Evolutionary conservation across 2,888 invertebrate species (phyloP), one percentile per base, ranked within the genome.

Genomic region (Linyphia triangularis): DNA sequence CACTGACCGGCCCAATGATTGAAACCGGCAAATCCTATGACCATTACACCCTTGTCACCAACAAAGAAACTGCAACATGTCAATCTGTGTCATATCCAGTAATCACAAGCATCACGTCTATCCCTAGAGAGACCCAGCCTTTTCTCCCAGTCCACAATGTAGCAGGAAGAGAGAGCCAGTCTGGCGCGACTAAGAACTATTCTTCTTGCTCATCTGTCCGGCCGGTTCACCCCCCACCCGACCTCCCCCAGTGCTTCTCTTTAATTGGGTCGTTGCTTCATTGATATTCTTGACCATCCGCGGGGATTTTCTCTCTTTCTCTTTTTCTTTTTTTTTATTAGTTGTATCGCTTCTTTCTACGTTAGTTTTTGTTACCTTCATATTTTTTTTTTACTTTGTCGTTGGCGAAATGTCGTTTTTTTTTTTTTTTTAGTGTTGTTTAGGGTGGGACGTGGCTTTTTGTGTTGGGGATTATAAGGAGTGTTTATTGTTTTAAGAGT

Each of bases 241-340:
- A 75, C 37, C 84, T 63, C 67, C 40, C 33, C 37, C 72, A n/a
- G n/a, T 51, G 63, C 37, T 65, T 40, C 59, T 88, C 82, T 88
- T 88, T 88, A 88, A 88, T 88, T 88, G 88, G 88, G 88, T 88
- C 88, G 88, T 59, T 61, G 33, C 26, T 79, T 88, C 88, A 88
- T 88, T 88, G 77, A 26, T 88, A 88, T 88, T 88, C 88, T 61
- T 69, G 77, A 78, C 86, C 75, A 88, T n/a, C 24, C 67, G 22
- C 85, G 59, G 75, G n/a, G n/a, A 28, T 73, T 51, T 75, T 83
- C 65, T 82, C 72, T 83, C 37, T 13, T 10, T 51, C 43, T 30
- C 51, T 57, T 65, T 67, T 69, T 75, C 37, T 63, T 61, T 69
- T 57, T 69, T 22, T 24, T 33, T 61, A 69, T 73, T 83, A 70